Conservation (phyloP, 2,113 vertebrate genomes). For the Propithecus coquereli region DNA sequence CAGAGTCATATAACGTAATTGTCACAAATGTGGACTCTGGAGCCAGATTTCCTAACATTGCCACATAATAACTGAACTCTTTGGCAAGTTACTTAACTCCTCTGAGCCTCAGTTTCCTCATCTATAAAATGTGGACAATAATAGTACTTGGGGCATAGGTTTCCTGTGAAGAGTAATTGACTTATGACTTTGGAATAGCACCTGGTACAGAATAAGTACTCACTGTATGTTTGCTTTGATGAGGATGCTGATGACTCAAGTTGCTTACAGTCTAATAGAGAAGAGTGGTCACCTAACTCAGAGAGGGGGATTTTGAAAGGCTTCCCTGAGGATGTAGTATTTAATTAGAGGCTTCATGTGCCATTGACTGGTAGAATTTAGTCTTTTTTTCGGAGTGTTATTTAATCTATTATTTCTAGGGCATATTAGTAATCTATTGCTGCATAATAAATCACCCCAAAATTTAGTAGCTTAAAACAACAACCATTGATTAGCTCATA, state of each 20-base stretch:
- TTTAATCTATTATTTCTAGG: neutral
- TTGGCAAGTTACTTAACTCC: neutral
- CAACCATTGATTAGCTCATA: neutral
- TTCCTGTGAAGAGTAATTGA: neutral
- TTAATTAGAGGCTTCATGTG: neutral
- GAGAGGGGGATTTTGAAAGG: neutral
- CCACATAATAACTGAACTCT: neutral
- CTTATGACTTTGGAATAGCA: neutral
- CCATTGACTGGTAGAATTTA: neutral
- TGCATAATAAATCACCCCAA: conserved; percentile 1
- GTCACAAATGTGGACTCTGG: neutral
- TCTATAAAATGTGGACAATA: neutral
- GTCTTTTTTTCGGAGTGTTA: neutral
- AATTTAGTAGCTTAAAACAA: neutral
- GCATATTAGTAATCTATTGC: neutral
- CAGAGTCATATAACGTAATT: neutral
- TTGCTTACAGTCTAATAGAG: neutral
- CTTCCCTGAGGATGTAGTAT: neutral
- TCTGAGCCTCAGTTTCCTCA: conserved; percentile 14
- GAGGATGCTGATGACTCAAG: neutral
- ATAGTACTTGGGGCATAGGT: neutral
- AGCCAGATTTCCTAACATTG: neutral
- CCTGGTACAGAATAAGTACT: neutral
- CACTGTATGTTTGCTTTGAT: neutral
- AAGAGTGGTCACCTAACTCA: neutral